Conservation (phyloP, 2,797 vertebrate genomes). For the Cyclopterus lumpus region DNA sequence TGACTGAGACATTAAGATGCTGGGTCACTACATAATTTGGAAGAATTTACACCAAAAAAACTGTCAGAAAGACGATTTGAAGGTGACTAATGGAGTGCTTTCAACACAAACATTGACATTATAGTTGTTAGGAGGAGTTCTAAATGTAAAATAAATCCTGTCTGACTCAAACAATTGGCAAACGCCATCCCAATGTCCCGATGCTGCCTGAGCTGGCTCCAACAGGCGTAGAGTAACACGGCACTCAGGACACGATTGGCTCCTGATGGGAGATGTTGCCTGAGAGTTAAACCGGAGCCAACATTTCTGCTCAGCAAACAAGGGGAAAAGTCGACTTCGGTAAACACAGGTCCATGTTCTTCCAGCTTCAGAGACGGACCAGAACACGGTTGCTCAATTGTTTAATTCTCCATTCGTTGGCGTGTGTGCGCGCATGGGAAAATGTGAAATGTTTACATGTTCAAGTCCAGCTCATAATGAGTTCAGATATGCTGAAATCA, state of each 20-base stretch:
- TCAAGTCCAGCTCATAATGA: slow-evolving; percentile 34
- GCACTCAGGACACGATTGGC: slow-evolving; percentile 27
- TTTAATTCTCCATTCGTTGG: slow-evolving; percentile 52
- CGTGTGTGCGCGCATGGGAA: slow-evolving; percentile 24
- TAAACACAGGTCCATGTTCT: slow-evolving; percentile 47
- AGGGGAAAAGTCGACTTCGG: slow-evolving; percentile 21
- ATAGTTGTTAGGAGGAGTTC: slow-evolving; percentile 16
- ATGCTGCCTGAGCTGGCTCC: slow-evolving; percentile 31
- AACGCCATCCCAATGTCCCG: slow-evolving; percentile 1
- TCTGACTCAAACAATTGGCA: slow-evolving; percentile 25
- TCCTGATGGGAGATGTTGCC: slow-evolving; percentile 46
- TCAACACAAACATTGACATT: slow-evolving; percentile 24
- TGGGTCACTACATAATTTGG: not conserved
- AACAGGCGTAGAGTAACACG: slow-evolving; percentile 17
- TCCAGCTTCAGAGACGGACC: slow-evolving; percentile 50
- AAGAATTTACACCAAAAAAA: slow-evolving; percentile 22
- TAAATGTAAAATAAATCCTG: slow-evolving; percentile 24
- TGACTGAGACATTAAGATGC: slow-evolving; percentile 14
- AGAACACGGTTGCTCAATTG: slow-evolving; percentile 44
- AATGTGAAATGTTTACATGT: slow-evolving; percentile 50
- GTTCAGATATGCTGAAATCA: slow-evolving; percentile 36
- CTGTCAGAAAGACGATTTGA: slow-evolving; percentile 7
- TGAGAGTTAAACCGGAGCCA: slow-evolving; percentile 35
- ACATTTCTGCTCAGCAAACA: slow-evolving; percentile 44
- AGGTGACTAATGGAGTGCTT: not conserved